Conservation (phyloP, 2,888 invertebrate species). For the Cylloceria caligata region DNA sequence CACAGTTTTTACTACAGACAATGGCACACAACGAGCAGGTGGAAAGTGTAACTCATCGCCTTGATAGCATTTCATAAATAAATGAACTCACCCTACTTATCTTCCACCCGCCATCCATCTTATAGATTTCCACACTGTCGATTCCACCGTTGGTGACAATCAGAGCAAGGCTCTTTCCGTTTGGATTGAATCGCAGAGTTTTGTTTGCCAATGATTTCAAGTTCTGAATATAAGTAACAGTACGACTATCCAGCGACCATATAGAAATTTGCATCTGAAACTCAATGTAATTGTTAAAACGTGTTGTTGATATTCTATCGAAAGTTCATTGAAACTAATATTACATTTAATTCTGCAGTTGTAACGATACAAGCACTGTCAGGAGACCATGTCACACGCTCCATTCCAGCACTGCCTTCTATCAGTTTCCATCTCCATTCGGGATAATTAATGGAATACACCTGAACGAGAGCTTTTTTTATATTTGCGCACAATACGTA, state of each 20-base stretch:
- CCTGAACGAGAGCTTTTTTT: constrained; percentile 80
- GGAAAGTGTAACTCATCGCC: too few species aligned
- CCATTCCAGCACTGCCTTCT: constrained; percentile 86
- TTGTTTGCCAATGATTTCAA: constrained; percentile 77
- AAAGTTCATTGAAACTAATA: not conserved
- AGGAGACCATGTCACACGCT: constrained; percentile 85
- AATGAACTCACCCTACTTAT: constrained; percentile 78
- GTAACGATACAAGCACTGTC: constrained; percentile 86
- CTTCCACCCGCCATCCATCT: constrained; percentile 79
- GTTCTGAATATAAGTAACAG: constrained; percentile 77
- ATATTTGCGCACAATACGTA: constrained; percentile 81
- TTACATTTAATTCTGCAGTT: constrained; percentile 85
- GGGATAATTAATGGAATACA: constrained; percentile 85
- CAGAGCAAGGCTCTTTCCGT: constrained; percentile 76
- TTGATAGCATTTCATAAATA: too few species aligned
- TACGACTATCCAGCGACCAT: constrained; percentile 78
- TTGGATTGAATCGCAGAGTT: constrained; percentile 75
- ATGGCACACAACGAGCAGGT: too few species aligned
- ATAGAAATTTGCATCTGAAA: constrained; percentile 80
- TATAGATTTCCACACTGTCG: constrained; percentile 79
- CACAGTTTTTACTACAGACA: too few species aligned
- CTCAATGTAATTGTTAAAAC: not conserved
- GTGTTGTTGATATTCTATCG: too few species aligned
- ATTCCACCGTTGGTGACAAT: constrained; percentile 74
- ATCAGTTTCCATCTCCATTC: constrained; percentile 86